These are phyloP conservation scores for Brachypteracias leptosomus DNA, from an alignment of 2,113 vertebrate species.

Conservation along the genomic window DNA sequence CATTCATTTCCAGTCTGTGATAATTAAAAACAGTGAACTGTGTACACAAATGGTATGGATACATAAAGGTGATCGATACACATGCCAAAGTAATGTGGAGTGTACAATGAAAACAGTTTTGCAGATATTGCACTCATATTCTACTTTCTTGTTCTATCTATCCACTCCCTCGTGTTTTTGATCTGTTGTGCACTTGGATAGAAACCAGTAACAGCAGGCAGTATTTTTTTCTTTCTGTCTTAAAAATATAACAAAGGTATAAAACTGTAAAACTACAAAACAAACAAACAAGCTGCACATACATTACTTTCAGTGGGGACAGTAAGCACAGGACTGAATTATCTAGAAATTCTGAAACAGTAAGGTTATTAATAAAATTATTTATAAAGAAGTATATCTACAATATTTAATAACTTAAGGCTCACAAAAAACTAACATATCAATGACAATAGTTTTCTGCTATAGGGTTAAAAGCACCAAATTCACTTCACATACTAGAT, in stretches of 20 bases:
- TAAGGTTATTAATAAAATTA: conserved; percentile 40
- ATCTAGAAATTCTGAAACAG: conserved; percentile 19
- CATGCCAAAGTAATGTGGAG: neutral
- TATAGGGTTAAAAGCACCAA: conserved; percentile 60
- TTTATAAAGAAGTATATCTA: conserved; percentile 61
- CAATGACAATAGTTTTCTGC: conserved; percentile 48
- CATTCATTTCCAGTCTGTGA: neutral
- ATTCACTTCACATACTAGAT: conserved; percentile 56
- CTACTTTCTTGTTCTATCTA: neutral
- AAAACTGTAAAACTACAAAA: neutral
- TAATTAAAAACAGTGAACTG: neutral
- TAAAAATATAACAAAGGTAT: neutral
- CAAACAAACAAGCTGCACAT: neutral
- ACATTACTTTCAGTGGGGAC: conserved; percentile 19
- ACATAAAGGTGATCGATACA: neutral
- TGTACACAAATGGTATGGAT: neutral
- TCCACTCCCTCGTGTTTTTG: neutral
- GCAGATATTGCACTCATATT: neutral
- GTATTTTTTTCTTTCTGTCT: neutral
- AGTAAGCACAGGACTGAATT: conserved; percentile 39
- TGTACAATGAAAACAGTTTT: neutral
- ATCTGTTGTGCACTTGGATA: conserved; percentile 51
- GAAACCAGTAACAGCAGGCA: conserved; percentile 13
- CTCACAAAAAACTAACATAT: conserved; percentile 60
- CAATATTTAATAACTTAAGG: conserved; percentile 74